A percentile compares a stretch with the other conserved stretches of the same genome.
phyloP scores from a whole-genome alignment of 2,888 invertebrate species.

The Danaus chrysippus region DNA sequence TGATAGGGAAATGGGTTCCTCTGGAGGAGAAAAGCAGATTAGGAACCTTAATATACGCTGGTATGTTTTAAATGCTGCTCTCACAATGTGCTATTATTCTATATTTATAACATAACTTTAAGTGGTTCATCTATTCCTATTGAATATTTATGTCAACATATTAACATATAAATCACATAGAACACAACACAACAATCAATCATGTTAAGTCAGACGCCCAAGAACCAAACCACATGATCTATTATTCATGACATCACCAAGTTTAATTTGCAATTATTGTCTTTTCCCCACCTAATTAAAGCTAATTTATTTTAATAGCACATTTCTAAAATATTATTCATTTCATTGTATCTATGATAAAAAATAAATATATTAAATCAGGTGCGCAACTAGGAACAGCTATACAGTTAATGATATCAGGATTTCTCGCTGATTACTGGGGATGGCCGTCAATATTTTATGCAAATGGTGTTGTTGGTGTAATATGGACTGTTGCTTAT shows the following conservation, averaged over 20 bases:
- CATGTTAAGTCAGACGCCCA: no score
- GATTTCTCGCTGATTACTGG: conserved; percentile 53
- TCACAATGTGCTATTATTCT: neutral
- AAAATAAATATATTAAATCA: conserved; percentile 20
- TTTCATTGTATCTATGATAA: neutral
- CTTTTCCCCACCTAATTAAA: no score
- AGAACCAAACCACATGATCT: no score
- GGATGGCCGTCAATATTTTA: conserved; percentile 86
- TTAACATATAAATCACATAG: no score
- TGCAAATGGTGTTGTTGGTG: conserved; percentile 72
- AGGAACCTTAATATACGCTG: conserved; percentile 81
- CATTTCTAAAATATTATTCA: no score
- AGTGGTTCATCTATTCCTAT: no score
- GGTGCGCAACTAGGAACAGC: conserved; percentile 80
- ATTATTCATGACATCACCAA: no score
- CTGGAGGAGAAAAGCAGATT: conserved; percentile 83
- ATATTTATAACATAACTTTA: no score
- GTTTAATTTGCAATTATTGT: no score
- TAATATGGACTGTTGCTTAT: conserved; percentile 77
- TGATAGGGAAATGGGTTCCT: conserved; percentile 87
- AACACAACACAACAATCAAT: no score
- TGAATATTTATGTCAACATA: no score
- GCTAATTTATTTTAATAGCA: no score
- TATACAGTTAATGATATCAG: conserved; percentile 72
- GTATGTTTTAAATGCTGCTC: conserved; percentile 35